Base-by-base conservation (phyloP, 2,888 invertebrate genomes). In the Prosopocoilus inquinatus region DNA sequence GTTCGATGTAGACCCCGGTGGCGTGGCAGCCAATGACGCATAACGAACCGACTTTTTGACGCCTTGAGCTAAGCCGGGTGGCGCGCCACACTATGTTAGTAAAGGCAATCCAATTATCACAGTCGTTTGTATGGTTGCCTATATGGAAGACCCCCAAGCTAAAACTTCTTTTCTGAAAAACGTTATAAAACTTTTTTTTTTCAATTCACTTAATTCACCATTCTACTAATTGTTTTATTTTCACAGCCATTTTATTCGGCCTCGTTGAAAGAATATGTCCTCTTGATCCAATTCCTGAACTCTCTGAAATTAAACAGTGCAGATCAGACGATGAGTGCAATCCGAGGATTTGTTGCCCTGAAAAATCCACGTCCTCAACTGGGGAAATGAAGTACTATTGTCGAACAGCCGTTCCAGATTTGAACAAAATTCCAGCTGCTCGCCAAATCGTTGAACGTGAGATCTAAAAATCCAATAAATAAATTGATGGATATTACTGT, bases 261-360 rank as follows among this genome's bases (percentile, higher is more conserved):
- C 78, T 89, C 35, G 84, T 88, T 34, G 86, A 88, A 0, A 81
- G 88, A 47, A 84, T 84, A 67, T 90, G 90, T 64, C 89, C 90
- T 0, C 73, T 78, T 28, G 79, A 85, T 47, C 86, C 88, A 2
- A 75, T 90, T 12, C 86, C 88, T 0, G 89, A 90, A 75, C 77
- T 87, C 9, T 80, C 88, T 71, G 86, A 88, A 55, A 82, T 89
- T 11, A 84, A 86, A 71, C 81, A 84, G 54, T 90, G 90, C 68
- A 78, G 80, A 63, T 78, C 78, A 0, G 90, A 90, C 68, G 75
- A 80, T 11, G 89, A 90, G 67, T 90, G 90, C 73, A 84, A 86
- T 81, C 87, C 89, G 9, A 79, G 90, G 20, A 83, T 90, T 54
- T 90, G 90, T 73, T 90, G 90, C 63, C 87, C 88, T 0, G 90